Conservation (phyloP, 2,113 vertebrate genomes). For the Prionailurus bengalensis region DNA sequence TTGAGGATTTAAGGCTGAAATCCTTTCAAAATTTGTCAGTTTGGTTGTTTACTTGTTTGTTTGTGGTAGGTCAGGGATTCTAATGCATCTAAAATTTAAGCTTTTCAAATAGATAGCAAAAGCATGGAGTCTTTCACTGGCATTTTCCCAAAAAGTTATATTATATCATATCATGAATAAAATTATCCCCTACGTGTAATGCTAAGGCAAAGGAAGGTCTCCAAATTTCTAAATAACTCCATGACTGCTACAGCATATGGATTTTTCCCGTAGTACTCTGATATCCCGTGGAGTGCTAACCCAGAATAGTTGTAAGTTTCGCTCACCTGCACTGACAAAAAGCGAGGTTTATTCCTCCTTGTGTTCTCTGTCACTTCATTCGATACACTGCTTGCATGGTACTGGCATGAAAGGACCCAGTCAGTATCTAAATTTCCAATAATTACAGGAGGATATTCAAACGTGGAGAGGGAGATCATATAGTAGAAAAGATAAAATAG, state of each 20-base stretch:
- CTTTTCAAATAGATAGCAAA: constrained; percentile 1
- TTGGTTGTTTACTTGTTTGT: not conserved
- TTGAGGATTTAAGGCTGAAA: not conserved
- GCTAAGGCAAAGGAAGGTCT: not conserved
- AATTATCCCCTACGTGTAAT: not conserved
- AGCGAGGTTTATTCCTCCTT: not conserved
- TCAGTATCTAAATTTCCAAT: not conserved
- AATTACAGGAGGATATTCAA: not conserved
- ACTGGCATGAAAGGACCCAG: not conserved
- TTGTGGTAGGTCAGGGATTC: not conserved
- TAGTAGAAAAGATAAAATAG: not conserved
- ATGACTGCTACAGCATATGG: not conserved
- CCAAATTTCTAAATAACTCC: not conserved
- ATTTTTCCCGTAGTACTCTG: not conserved
- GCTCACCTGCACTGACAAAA: not conserved
- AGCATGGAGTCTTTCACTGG: not conserved
- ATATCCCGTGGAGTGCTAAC: not conserved
- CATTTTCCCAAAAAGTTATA: not conserved
- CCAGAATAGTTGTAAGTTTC: not conserved
- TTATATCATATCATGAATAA: not conserved
- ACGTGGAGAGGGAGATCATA: not conserved
- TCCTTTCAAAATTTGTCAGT: not conserved
- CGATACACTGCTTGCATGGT: not conserved
- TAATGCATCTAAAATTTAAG: not conserved
- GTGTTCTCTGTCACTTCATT: not conserved